Conservation (phyloP, 1,140 invertebrate genomes). For the Aphidius gifuensis region DNA sequence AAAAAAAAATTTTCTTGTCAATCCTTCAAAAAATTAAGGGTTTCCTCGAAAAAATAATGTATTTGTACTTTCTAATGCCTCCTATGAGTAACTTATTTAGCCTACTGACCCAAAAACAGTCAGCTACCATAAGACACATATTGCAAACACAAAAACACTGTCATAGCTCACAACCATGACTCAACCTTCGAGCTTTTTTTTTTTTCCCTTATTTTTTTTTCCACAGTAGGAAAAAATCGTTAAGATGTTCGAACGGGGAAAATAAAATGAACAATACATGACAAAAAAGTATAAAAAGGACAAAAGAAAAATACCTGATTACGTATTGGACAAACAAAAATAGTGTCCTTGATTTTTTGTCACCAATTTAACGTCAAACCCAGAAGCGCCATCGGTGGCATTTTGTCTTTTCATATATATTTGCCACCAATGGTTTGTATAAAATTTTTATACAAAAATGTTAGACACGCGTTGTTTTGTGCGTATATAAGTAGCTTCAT, state of each 20-base stretch:
- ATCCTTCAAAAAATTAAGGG: too few relatives aligned
- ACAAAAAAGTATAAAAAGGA: background rate
- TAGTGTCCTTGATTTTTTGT: background rate
- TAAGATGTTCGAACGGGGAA: conserved; percentile 20
- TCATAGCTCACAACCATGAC: conserved; percentile 2
- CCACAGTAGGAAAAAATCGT: background rate
- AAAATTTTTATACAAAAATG: too few relatives aligned
- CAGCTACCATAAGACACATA: conserved; percentile 11
- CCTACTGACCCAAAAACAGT: conserved; percentile 25
- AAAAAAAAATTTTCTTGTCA: too few relatives aligned
- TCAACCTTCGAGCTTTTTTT: background rate
- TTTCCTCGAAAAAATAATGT: background rate
- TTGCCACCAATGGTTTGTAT: too few relatives aligned
- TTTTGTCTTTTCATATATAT: too few relatives aligned
- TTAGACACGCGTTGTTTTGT: too few relatives aligned
- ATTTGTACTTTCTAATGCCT: conserved; percentile 23
- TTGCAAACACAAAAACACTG: background rate
- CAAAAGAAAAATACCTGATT: too few relatives aligned
- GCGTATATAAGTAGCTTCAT: too few relatives aligned
- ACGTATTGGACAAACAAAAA: too few relatives aligned
- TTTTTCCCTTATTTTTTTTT: background rate
- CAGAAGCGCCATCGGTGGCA: too few relatives aligned
- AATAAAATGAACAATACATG: background rate
- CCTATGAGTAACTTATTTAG: conserved; percentile 12
- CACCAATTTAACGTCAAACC: background rate